Percentiles rank a stretch among this genome's conserved stretches.
Conservation (phyloP, 1,140 invertebrate genomes). For the Melitaea cinxia region DNA sequence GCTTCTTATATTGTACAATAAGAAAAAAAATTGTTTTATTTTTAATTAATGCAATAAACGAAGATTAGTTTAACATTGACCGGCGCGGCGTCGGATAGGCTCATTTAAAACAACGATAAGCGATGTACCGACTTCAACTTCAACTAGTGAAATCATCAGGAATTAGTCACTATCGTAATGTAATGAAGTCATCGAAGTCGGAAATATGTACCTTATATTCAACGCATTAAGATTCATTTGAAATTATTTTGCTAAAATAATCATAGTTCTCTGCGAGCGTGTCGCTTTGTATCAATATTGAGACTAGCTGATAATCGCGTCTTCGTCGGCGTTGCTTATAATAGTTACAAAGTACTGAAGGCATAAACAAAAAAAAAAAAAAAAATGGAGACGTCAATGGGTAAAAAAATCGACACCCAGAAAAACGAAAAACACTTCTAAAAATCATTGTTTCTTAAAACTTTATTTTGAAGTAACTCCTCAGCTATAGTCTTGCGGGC, state of each 20-base stretch:
- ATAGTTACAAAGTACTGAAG: no score
- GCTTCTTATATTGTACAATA: conserved; percentile 2
- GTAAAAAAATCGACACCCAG: no score
- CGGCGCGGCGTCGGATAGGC: neutral
- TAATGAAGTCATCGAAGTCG: conserved; percentile 7
- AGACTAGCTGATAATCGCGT: no score
- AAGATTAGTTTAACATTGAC: conserved; percentile 6
- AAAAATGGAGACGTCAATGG: neutral
- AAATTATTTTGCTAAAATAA: neutral
- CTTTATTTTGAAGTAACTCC: no score
- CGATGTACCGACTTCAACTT: conserved; percentile 39
- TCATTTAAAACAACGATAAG: neutral
- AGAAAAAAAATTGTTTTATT: neutral
- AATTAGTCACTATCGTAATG: conserved; percentile 10
- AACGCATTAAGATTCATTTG: neutral
- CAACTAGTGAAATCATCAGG: conserved; percentile 52
- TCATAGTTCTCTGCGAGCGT: neutral
- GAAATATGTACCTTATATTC: no score
- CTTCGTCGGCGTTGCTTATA: no score
- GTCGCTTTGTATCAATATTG: neutral
- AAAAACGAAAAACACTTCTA: no score
- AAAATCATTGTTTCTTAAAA: no score
- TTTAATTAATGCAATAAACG: conserved; percentile 5
- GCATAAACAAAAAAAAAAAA: no score
- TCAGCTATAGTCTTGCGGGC: no score